Percentiles rank a stretch among this genome's conserved stretches.
Conservation (phyloP, 2,888 invertebrate species). For the Orthonychiurus folsomi region DNA sequence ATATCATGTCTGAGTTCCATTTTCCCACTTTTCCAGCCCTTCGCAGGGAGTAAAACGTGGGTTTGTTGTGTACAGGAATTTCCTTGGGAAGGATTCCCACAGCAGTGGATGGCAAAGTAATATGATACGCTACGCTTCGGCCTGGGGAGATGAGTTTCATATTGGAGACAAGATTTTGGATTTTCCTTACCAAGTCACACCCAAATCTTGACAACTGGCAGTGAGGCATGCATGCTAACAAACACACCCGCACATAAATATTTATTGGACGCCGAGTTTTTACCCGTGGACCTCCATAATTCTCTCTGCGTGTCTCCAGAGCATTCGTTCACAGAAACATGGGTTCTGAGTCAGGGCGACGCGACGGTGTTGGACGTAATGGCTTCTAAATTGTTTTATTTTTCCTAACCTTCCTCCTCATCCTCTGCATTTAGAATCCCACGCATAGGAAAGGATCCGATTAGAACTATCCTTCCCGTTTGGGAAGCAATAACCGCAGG, state of each 20-base stretch:
- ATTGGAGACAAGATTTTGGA: constrained; percentile 1
- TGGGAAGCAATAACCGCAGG: too few species aligned
- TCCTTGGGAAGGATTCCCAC: neutral
- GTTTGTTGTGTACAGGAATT: too few species aligned
- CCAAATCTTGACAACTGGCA: neutral
- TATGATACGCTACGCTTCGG: neutral
- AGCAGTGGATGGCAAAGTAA: neutral
- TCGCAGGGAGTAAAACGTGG: too few species aligned
- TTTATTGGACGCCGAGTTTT: neutral
- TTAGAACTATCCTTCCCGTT: too few species aligned
- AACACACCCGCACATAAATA: neutral
- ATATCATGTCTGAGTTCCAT: constrained; percentile 6
- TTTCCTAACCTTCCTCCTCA: neutral
- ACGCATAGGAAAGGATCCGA: neutral
- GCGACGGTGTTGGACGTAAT: neutral
- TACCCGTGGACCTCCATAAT: constrained; percentile 1
- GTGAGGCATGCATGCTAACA: neutral
- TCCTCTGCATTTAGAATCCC: neutral
- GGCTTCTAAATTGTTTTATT: neutral
- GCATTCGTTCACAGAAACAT: neutral
- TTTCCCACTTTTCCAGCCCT: neutral
- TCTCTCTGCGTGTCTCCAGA: neutral
- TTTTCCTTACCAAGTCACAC: neutral
- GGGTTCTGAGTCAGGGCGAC: neutral
- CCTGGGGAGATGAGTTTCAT: neutral